phyloP scores from a whole-genome alignment of 1,140 invertebrate species.

The Cotesia vestalis region DNA sequence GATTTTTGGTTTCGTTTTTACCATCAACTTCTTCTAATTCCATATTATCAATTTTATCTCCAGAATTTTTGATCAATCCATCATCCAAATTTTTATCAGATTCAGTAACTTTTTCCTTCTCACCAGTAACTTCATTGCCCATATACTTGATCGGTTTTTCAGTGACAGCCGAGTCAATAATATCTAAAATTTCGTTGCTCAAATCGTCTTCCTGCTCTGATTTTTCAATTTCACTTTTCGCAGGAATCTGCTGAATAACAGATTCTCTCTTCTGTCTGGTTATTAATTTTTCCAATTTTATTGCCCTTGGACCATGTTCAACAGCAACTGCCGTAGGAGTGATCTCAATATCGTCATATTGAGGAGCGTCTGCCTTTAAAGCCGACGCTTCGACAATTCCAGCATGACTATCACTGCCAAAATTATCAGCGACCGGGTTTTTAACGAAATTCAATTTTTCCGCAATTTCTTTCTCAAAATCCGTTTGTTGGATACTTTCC shows the following conservation, averaged over 20 bases:
- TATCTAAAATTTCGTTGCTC: slow-evolving; percentile 62
- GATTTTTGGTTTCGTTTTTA: neutral
- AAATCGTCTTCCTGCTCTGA: slow-evolving; percentile 50
- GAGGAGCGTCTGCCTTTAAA: slow-evolving; percentile 43
- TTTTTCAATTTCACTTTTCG: slow-evolving; percentile 48
- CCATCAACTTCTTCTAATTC: neutral
- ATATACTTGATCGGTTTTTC: slow-evolving; percentile 22
- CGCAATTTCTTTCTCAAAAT: slow-evolving; percentile 42
- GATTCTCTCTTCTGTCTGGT: slow-evolving; percentile 45
- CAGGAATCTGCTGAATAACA: slow-evolving; percentile 58
- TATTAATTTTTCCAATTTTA: slow-evolving; percentile 44
- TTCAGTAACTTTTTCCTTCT: slow-evolving; percentile 37
- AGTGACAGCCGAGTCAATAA: slow-evolving; percentile 59
- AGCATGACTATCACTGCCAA: slow-evolving; percentile 2
- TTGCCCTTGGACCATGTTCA: slow-evolving; percentile 65
- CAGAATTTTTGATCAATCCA: slow-evolving; percentile 31
- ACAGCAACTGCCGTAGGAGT: slow-evolving; percentile 59
- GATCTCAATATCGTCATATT: slow-evolving; percentile 55
- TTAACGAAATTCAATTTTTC: slow-evolving; percentile 47
- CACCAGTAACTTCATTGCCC: slow-evolving; percentile 25
- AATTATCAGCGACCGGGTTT: slow-evolving; percentile 28
- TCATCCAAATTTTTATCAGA: slow-evolving; percentile 38
- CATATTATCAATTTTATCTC: slow-evolving; percentile 17
- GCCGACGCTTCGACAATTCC: slow-evolving; percentile 37
- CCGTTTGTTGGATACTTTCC: slow-evolving; percentile 19